Evolutionary conservation across 2,113 vertebrate species (phyloP).

Genomic region (Halichoeres trimaculatus): DNA sequence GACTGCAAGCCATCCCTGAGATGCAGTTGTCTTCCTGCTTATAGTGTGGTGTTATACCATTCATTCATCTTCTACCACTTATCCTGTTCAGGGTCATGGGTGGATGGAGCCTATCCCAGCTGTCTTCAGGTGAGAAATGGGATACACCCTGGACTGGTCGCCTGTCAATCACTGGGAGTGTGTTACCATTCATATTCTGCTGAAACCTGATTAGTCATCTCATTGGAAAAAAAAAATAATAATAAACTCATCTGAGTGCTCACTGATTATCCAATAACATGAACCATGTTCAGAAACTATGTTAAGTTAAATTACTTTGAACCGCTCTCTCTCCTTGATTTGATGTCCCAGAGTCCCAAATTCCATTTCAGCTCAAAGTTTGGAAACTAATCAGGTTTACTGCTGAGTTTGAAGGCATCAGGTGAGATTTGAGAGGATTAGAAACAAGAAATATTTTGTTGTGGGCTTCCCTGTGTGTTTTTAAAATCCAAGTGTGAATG

Average conservation of each 20-base stretch:
- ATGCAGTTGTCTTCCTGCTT: neutral
- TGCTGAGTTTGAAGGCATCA: neutral
- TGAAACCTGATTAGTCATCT: neutral
- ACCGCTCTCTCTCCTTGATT: neutral
- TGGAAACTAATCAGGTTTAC: neutral
- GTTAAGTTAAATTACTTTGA: constrained; percentile 11
- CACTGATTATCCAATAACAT: neutral
- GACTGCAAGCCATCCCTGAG: too few species aligned
- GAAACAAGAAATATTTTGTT: neutral
- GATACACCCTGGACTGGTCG: too few species aligned
- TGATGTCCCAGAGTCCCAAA: neutral
- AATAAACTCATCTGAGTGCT: too few species aligned
- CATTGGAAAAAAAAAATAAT: too few species aligned
- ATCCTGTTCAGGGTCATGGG: too few species aligned
- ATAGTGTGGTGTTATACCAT: too few species aligned
- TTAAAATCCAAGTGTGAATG: too few species aligned
- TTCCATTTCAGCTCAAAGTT: neutral
- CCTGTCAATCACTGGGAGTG: too few species aligned
- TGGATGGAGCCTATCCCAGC: too few species aligned
- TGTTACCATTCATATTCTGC: neutral
- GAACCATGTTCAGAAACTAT: neutral
- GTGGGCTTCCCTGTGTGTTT: too few species aligned
- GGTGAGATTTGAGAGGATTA: neutral
- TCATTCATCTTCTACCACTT: too few species aligned
- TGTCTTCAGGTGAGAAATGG: too few species aligned